A percentile compares a stretch with the other conserved stretches of the same genome.
Conservation (phyloP, 1,140 invertebrate genomes). For the Caerostris darwini region DNA sequence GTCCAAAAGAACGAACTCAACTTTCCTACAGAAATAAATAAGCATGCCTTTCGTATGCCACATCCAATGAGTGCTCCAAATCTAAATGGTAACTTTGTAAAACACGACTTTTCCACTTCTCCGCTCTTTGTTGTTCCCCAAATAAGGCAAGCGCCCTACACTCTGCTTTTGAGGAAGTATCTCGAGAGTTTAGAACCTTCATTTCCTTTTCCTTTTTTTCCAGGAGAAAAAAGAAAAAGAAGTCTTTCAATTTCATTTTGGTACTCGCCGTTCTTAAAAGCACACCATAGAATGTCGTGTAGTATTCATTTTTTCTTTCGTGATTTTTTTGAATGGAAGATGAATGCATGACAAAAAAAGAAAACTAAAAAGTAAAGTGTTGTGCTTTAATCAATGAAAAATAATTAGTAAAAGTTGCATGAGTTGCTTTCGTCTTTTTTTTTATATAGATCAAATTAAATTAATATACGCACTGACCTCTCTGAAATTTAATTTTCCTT, state of each 20-base stretch:
- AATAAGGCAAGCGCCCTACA: not conserved
- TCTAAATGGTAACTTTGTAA: conserved; percentile 10
- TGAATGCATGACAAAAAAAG: not conserved
- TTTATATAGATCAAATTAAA: no score
- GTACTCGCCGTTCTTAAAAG: not conserved
- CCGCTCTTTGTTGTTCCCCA: not conserved
- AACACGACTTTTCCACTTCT: not conserved
- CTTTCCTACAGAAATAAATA: not conserved
- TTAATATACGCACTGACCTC: not conserved
- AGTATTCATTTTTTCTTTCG: not conserved
- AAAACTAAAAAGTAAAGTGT: not conserved
- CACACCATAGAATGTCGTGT: not conserved
- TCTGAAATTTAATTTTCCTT: conserved; percentile 14
- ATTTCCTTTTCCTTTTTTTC: conserved; percentile 14
- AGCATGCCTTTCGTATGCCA: not conserved
- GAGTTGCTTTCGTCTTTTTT: not conserved
- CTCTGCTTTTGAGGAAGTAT: not conserved
- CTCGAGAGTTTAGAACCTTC: not conserved
- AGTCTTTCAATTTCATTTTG: conserved; percentile 26
- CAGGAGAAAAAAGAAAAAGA: not conserved
- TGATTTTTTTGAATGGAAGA: not conserved
- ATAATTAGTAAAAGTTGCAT: not conserved
- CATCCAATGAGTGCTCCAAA: not conserved
- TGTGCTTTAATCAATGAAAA: not conserved
- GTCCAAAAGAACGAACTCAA: not conserved